phyloP scores from a whole-genome alignment of 2,113 vertebrate genomes.

The Catharus minimus region DNA sequence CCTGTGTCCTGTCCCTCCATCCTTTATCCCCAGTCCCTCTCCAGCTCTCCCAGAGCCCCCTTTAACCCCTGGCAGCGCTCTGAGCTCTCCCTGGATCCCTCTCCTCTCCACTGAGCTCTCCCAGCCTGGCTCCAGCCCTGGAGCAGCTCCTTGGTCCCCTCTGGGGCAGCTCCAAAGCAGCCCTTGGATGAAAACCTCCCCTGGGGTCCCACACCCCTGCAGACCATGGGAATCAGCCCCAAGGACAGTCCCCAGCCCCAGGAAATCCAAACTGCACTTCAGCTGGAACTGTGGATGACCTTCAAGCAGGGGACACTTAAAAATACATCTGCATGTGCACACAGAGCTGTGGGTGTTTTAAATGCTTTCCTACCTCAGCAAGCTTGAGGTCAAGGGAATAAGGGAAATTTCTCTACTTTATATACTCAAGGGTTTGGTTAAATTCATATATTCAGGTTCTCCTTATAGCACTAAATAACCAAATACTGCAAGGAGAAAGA shows the following conservation, averaged over 20 bases:
- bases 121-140: neutral
- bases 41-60: neutral
- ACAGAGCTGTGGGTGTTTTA: neutral
- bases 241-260: neutral
- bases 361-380: neutral
- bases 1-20: neutral
- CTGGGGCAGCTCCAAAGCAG: neutral
- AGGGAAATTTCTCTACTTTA: neutral
- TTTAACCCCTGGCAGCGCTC: fast-evolving
- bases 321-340: neutral
- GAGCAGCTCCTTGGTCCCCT: neutral
- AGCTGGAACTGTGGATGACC: neutral
- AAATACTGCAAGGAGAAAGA: neutral
- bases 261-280: neutral
- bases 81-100: neutral
- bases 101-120: neutral
- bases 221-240: neutral
- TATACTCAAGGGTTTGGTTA: neutral
- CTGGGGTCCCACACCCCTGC: neutral
- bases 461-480: neutral
- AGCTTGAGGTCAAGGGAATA: neutral
- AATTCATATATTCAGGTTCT: neutral
- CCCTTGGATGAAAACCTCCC: fast-evolving
- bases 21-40: neutral
- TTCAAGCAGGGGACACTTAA: neutral